Base-by-base conservation (phyloP, 2,888 invertebrate genomes). In the Linnaemya vulpina region DNA sequence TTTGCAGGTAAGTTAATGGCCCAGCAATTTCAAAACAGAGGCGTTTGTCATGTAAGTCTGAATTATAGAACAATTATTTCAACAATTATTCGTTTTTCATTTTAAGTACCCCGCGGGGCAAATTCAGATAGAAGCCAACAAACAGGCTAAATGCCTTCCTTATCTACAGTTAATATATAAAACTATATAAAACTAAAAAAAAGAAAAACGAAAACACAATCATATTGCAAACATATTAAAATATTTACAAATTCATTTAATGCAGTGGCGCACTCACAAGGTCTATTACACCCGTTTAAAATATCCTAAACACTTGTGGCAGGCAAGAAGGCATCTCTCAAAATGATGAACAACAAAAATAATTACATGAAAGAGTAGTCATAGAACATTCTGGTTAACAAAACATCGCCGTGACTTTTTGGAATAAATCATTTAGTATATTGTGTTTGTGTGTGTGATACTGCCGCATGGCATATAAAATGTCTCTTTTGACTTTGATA, bases 401-500 rank as follows among this genome's bases (percentile, higher is more conserved):
- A 58, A 58, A 77, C 35, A n/a, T 43, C 3, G 11, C 67, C 77
- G 22, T 77, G 77, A 68, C 49, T 60, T 10, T 22, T 67, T 7
- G 22, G 60, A 40, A 77, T 77, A 77, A 77, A 40, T 77, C 68
- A 77, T 68, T 62, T 49, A 30, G 30, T 3, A 30, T 30, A 3
- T 30, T 30, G n/a, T n/a, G n/a, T 51, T 53, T 30, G 10, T 49
- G 0, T 35, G 35, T 76, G 35, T 49, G 53, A n/a, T 62, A 71
- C 43, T 55, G 58, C 55, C 55, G 53, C 35, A 30, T 46, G 43
- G 11, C 63, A 46, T 51, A 70, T 71, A 38, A 71, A 46, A 55
- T 79, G 63, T 79, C 79, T 71, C 71, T 65, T 63, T 71, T 62
- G 62, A 38, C 46, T 63, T 53, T 71, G 63, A 71, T 71, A 79